Evolutionary conservation across 2,113 vertebrate species (phyloP), one percentile per base, ranked within the genome.

Genomic region (Epinephelus lanceolatus): DNA sequence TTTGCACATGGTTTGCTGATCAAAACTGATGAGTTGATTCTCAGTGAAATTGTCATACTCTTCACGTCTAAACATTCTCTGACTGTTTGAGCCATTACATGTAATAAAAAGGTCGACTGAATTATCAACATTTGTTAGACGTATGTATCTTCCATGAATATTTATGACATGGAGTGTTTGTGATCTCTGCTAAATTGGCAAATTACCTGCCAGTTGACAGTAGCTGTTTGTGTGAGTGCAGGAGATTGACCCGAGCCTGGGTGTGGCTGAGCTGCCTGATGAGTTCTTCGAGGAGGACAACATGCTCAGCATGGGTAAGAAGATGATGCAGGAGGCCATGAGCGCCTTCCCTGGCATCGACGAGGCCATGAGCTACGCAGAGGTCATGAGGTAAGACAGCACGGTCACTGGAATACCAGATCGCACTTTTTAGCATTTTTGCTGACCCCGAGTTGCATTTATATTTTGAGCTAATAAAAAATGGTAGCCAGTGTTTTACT

Each of bases 291-390:
- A 99, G 89, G 98, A 99, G 63, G 98, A 98, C 94, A 99, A 96
- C 94, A 97, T 99, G 97, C 94, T 99, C 53, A 98, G 97, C 92
- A 98, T 99, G 98, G 98, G 98, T 59, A 99, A 99, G 92, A 99
- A 98, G 90, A 99, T 99, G 98, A 99, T 99, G 97, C 98, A 99
- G 92, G 97, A 98, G 81, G 98, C 97, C 42, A 98, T 99, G 98
- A 99, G 98, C 0, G 97, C 98, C 25, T 99, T 99, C 92, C 98
- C 98, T 0, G 98, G 98, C 78, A 99, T 98, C 0, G 97, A 98
- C 0, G 98, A 99, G 87, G 98, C 97, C 84, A 98, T 99, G 98
- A 98, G 98, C 94, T 99, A 98, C 0, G 98, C 97, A 0, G 98
- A 98, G 89, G 98, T 98, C 89, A 99, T 98, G 97, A 97, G 97